Conservation (phyloP, 37 sponge, comb jelly and placozoan genomes). For the Spongilla lacustris region DNA sequence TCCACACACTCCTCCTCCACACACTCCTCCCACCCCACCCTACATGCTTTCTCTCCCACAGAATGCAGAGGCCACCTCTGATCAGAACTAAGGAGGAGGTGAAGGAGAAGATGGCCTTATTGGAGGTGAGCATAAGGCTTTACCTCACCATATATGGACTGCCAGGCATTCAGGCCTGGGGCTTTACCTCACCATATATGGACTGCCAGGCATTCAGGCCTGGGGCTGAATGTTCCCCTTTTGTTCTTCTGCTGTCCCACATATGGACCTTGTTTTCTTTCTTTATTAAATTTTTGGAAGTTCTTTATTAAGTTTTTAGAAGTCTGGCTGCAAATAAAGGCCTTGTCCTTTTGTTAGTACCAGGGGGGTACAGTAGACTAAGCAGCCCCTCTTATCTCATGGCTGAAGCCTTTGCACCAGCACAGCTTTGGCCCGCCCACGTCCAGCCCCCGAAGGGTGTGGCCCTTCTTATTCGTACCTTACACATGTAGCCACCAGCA, state of each 20-base stretch:
- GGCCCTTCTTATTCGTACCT: too few relatives aligned
- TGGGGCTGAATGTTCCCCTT: too few relatives aligned
- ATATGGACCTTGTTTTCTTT: neutral
- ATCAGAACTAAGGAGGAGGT: constrained; percentile 78
- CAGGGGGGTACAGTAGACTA: too few relatives aligned
- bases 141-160: neutral
- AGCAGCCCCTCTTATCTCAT: too few relatives aligned
- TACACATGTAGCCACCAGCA: too few relatives aligned
- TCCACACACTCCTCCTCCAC: neutral
- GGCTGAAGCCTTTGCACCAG: too few relatives aligned
- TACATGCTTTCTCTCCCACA: neutral
- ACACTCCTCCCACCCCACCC: neutral
- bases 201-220: neutral
- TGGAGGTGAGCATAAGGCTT: constrained; percentile 61
- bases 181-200: neutral
- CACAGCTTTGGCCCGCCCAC: too few relatives aligned
- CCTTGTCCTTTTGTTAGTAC: too few relatives aligned
- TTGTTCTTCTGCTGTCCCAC: too few relatives aligned
- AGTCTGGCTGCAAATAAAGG: neutral
- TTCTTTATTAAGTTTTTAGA: neutral
- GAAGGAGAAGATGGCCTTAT: constrained; percentile 77
- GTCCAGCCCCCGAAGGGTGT: too few relatives aligned
- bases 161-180: neutral
- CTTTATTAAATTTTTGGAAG: too few relatives aligned
- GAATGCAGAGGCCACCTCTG: constrained; percentile 86